phyloP scores from a whole-genome alignment of 2,113 vertebrate genomes.

The Lonchura striata region DNA sequence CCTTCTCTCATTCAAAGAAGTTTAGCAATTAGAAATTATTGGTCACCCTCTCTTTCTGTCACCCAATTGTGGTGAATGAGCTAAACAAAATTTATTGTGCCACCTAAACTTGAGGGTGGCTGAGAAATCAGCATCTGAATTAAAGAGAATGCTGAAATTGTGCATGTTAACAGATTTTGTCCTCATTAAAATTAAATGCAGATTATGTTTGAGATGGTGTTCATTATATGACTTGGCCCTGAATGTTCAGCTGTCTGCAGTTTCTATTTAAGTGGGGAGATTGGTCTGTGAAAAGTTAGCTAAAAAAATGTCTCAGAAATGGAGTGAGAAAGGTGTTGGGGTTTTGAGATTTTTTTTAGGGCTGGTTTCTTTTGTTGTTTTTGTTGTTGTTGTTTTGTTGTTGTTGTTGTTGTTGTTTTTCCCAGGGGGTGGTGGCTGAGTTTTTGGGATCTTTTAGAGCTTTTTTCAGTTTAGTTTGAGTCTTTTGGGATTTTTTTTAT shows the following conservation, averaged over 20 bases:
- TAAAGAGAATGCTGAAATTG: neutral
- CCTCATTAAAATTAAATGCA: neutral
- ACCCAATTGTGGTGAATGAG: neutral
- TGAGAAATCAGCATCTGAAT: neutral
- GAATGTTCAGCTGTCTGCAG: neutral
- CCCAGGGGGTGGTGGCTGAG: rapidly evolving
- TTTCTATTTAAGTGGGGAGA: neutral
- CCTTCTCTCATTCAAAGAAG: neutral
- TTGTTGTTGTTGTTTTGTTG: neutral
- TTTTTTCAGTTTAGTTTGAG: too few species aligned
- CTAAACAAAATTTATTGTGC: neutral
- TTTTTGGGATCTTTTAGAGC: neutral
- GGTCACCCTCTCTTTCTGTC: neutral
- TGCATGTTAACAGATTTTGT: neutral
- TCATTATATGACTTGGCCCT: neutral
- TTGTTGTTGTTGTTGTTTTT: neutral
- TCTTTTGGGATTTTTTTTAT: neutral
- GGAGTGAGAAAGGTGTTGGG: neutral
- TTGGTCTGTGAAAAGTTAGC: neutral
- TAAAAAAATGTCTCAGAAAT: neutral
- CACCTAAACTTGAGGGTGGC: rapidly evolving
- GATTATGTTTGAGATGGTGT: neutral
- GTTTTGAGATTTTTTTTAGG: neutral
- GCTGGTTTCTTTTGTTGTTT: too few species aligned
- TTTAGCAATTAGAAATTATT: neutral